phyloP scores from a whole-genome alignment of 2,888 invertebrate species.

The Caenorhabditis sp. region DNA sequence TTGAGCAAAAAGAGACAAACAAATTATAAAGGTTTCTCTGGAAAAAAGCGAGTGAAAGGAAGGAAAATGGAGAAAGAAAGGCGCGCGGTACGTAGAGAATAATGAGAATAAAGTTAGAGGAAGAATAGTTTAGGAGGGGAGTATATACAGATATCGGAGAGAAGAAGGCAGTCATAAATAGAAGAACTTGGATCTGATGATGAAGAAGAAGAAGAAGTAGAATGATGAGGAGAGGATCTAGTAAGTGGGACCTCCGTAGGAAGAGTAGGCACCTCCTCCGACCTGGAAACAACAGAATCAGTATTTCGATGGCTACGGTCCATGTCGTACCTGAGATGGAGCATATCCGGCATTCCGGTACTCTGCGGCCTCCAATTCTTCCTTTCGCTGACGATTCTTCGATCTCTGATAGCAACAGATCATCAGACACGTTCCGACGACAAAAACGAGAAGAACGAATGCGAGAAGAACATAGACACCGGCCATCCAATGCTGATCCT shows the following conservation, averaged over 20 bases:
- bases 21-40: constrained; percentile 14
- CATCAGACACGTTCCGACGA: constrained; percentile 78
- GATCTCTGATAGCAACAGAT: constrained; percentile 79
- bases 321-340: constrained; percentile 67
- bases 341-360: constrained; percentile 70
- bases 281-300: too few species aligned
- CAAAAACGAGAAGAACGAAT: constrained; percentile 80
- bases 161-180: constrained; percentile 24
- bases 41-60: constrained; percentile 28
- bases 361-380: constrained; percentile 77
- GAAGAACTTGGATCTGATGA: constrained; percentile 28
- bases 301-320: too few species aligned
- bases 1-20: constrained; percentile 44
- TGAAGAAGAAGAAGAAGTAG: constrained; percentile 22
- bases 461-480: constrained; percentile 80
- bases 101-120: too few species aligned
- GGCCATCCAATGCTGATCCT: constrained; percentile 83
- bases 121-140: constrained; percentile 33
- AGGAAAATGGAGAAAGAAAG: constrained; percentile 4
- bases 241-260: constrained; percentile 64
- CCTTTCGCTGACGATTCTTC: constrained; percentile 76
- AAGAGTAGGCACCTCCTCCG: constrained; percentile 64
- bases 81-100: constrained; percentile 2
- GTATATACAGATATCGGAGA: constrained; percentile 39
- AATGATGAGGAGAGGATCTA: constrained; percentile 6